phyloP scores from a whole-genome alignment of 2,797 vertebrate species.

The Acomys russatus region DNA sequence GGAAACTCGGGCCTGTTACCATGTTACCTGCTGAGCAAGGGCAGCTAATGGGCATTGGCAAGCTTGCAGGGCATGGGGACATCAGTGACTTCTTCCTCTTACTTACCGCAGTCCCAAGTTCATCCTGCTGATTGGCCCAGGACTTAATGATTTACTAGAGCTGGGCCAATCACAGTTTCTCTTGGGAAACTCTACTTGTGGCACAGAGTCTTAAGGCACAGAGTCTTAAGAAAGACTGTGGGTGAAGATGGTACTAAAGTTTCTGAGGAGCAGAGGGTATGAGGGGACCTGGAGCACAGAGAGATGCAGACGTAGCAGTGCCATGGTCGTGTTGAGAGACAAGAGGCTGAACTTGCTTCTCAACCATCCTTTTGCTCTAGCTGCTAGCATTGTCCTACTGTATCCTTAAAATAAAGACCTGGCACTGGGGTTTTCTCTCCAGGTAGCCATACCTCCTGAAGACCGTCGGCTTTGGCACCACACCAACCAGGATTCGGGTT shows the following conservation, averaged over 20 bases:
- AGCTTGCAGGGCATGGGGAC: background rate
- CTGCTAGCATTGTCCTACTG: background rate
- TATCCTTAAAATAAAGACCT: slow-evolving; percentile 31
- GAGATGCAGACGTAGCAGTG: background rate
- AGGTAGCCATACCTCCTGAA: background rate
- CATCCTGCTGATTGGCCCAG: background rate
- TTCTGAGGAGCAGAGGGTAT: background rate
- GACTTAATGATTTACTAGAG: background rate
- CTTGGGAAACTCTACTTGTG: background rate
- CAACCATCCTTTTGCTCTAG: background rate
- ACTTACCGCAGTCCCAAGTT: background rate
- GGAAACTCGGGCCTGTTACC: background rate
- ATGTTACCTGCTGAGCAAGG: background rate
- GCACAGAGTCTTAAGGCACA: background rate
- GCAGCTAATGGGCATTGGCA: background rate
- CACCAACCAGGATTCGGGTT: background rate
- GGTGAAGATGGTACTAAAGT: background rate
- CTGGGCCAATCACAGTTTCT: background rate
- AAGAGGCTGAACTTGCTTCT: accelerated
- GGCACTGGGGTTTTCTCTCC: background rate
- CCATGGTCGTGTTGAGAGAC: accelerated
- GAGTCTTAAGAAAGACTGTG: background rate
- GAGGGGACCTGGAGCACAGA: background rate
- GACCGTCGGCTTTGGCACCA: background rate
- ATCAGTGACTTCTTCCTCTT: background rate